A percentile compares a stretch with the other conserved stretches of the same genome.
phyloP scores from a whole-genome alignment of 2,888 invertebrate species.

The Busseola fusca region DNA sequence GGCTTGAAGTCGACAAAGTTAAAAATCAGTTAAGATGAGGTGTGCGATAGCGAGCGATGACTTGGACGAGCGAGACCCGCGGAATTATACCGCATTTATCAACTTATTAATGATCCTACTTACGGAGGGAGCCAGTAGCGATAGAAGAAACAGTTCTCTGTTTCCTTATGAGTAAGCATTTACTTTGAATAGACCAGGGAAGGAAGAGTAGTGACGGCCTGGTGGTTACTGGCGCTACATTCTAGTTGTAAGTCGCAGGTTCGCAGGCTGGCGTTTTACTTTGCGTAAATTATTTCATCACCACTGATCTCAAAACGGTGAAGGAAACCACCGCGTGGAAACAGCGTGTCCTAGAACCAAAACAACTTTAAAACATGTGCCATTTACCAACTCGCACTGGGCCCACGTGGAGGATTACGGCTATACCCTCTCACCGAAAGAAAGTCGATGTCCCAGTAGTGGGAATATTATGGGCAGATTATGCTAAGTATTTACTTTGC shows the following conservation, averaged over 20 bases:
- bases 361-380: too few species aligned
- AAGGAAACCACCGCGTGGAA: too few species aligned
- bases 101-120: slow-evolving; percentile 65
- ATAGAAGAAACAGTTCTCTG: slow-evolving; percentile 22
- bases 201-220: not conserved
- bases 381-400: too few species aligned
- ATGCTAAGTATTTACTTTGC: too few species aligned
- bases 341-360: too few species aligned
- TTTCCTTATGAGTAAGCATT: not conserved
- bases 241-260: not conserved
- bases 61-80: slow-evolving; percentile 65
- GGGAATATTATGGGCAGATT: too few species aligned
- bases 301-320: too few species aligned
- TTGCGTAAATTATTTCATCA: too few species aligned
- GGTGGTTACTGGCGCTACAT: not conserved
- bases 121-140: slow-evolving; percentile 10
- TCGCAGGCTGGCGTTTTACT: not conserved
- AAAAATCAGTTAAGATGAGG: slow-evolving; percentile 68
- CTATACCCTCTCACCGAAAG: too few species aligned
- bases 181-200: not conserved
- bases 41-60: slow-evolving; percentile 68
- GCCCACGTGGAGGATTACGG: too few species aligned
- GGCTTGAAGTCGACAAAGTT: slow-evolving; percentile 57
- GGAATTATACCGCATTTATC: slow-evolving; percentile 73
- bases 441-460: too few species aligned